Percentiles rank a stretch among this genome's conserved stretches.
These are phyloP conservation scores for Drosophila fungiperda DNA, from an alignment of 2,888 invertebrate species.

Conservation along the genomic window DNA sequence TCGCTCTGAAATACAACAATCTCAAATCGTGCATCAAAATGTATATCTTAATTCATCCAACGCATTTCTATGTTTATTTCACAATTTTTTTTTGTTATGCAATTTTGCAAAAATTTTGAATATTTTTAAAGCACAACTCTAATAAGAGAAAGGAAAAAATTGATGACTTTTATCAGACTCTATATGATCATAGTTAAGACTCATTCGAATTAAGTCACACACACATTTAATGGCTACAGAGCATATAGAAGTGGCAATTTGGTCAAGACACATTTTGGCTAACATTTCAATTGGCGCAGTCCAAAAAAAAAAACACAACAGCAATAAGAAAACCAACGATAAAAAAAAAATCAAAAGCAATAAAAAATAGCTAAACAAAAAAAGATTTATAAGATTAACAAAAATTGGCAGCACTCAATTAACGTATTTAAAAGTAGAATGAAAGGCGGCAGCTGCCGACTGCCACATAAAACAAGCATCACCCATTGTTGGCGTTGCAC, in stretches of 20 bases:
- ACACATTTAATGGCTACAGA: background rate
- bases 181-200: background rate
- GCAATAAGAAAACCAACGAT: slow-evolving; percentile 40
- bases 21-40: background rate
- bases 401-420: slow-evolving; percentile 77
- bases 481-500: slow-evolving; percentile 41
- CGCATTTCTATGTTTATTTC: background rate
- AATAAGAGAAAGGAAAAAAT: background rate
- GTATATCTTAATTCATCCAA: background rate
- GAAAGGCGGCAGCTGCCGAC: slow-evolving; percentile 41
- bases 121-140: background rate
- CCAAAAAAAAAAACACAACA: slow-evolving; percentile 32
- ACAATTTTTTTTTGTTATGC: background rate
- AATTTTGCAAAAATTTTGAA: background rate
- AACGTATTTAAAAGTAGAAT: slow-evolving; percentile 76
- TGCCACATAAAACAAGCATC: background rate
- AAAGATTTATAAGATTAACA: slow-evolving; percentile 19
- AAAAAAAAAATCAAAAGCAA: slow-evolving; percentile 1
- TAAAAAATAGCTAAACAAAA: slow-evolving; percentile 9
- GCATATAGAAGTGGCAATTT: slow-evolving; percentile 10
- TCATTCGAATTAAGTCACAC: background rate
- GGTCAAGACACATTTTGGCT: slow-evolving; percentile 22
- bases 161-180: background rate
- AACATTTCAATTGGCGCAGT: slow-evolving; percentile 55
- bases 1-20: background rate